Conservation (phyloP, 2,888 invertebrate genomes). For the Aspidiotus rigidus region DNA sequence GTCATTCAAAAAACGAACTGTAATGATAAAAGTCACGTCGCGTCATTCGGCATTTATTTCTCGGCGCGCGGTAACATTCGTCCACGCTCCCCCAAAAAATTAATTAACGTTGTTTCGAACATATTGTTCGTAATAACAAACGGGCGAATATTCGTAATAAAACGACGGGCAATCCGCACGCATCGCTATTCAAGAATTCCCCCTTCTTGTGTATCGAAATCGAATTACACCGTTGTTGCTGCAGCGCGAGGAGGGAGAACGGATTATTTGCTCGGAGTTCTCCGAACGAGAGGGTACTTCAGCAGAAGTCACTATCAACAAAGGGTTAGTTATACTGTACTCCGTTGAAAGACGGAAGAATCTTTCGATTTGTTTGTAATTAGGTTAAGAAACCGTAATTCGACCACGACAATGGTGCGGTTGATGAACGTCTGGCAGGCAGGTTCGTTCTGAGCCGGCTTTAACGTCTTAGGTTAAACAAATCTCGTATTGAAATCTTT, state of each 20-base stretch:
- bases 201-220: constrained; percentile 17
- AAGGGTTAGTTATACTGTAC: background rate
- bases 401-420: background rate
- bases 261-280: constrained; percentile 9
- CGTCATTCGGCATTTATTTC: too few species aligned
- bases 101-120: constrained; percentile 25
- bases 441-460: too few species aligned
- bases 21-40: too few species aligned
- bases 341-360: background rate
- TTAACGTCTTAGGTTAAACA: constrained; percentile 6
- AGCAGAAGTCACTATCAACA: background rate
- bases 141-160: background rate
- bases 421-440: too few species aligned
- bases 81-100: constrained; percentile 13
- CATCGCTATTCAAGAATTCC: too few species aligned
- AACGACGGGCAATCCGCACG: too few species aligned
- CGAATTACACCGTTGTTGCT: constrained; percentile 6
- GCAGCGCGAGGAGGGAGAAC: background rate
- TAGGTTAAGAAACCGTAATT: constrained; percentile 29
- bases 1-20: too few species aligned
- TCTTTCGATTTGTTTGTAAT: constrained; percentile 6
- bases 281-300: constrained; percentile 15
- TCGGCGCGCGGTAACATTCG: background rate
- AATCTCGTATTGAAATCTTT: too few species aligned
- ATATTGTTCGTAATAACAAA: constrained; percentile 19